These are phyloP conservation scores for Endotricha flammealis DNA, from an alignment of 2,888 invertebrate genomes.

Conservation along the genomic window DNA sequence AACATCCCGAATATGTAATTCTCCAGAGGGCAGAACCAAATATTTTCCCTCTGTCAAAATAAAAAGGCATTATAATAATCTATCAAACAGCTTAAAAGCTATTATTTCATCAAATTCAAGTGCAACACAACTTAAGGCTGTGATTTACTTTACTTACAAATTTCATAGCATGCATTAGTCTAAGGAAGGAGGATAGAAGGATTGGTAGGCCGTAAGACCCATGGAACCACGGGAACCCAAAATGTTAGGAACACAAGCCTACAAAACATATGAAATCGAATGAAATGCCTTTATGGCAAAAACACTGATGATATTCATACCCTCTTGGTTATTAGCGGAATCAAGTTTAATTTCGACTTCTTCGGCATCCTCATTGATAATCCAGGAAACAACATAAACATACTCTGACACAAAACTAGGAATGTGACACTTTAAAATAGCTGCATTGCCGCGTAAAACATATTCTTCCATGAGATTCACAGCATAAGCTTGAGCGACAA, in stretches of 20 bases:
- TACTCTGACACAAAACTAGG: conserved; percentile 96
- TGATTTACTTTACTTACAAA: conserved; percentile 73
- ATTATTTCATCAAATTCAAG: conserved; percentile 15
- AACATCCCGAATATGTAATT: conserved; percentile 96
- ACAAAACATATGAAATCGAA: conserved; percentile 19
- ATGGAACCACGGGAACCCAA: conserved; percentile 67
- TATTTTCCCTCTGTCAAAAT: conserved; percentile 91
- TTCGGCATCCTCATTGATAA: conserved; percentile 83
- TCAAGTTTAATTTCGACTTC: conserved; percentile 70
- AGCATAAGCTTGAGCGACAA: conserved; percentile 92
- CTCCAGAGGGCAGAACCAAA: conserved; percentile 95
- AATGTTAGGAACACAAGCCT: conserved; percentile 44
- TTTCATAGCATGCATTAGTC: conserved; percentile 58
- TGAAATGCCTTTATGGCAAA: conserved; percentile 18
- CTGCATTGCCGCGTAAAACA: conserved; percentile 92
- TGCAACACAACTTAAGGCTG: conserved; percentile 56
- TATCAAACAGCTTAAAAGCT: conserved; percentile 9
- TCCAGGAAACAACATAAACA: conserved; percentile 90
- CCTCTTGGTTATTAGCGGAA: conserved; percentile 50
- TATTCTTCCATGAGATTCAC: conserved; percentile 96
- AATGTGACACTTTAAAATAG: conserved; percentile 94
- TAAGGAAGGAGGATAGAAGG: conserved; percentile 77
- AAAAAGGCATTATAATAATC: conserved; percentile 16
- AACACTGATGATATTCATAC: conserved; percentile 36
- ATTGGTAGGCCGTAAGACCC: conserved; percentile 80